Percentiles rank a stretch among this genome's conserved stretches.
These are phyloP conservation scores for Hemichromis elongatus DNA, from an alignment of 2,113 vertebrate species.

Conservation along the genomic window DNA sequence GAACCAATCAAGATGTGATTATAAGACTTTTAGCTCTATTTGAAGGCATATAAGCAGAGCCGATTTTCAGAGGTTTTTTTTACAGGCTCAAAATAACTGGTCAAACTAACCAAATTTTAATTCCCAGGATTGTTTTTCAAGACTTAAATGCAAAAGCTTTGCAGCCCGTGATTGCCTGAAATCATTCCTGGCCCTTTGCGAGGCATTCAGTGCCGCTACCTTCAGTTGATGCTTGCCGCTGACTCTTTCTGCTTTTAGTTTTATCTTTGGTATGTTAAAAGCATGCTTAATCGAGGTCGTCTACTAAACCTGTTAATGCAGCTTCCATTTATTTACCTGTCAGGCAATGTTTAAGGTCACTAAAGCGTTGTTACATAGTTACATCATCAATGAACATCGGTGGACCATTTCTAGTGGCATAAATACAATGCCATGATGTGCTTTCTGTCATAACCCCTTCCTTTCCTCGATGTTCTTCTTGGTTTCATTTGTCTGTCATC, in stretches of 20 bases:
- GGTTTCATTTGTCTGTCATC: not conserved
- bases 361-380: not conserved
- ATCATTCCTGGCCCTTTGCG: not conserved
- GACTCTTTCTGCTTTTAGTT: not conserved
- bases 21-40: not conserved
- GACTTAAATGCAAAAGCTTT: not conserved
- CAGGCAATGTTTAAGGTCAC: not conserved
- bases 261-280: not conserved
- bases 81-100: not conserved
- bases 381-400: not conserved
- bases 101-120: not conserved
- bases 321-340: not conserved
- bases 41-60: not conserved
- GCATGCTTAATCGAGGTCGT: accelerated
- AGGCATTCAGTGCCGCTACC: not conserved
- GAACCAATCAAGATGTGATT: not conserved
- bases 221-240: not conserved
- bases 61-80: not conserved
- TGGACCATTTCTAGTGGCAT: not conserved
- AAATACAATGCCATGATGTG: not conserved
- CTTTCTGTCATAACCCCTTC: not conserved
- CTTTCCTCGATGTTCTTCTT: not conserved
- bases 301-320: not conserved
- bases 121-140: not conserved
- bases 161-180: not conserved